Conservation (phyloP, 1,140 invertebrate species). For the Plectrocnemia conspersa region DNA sequence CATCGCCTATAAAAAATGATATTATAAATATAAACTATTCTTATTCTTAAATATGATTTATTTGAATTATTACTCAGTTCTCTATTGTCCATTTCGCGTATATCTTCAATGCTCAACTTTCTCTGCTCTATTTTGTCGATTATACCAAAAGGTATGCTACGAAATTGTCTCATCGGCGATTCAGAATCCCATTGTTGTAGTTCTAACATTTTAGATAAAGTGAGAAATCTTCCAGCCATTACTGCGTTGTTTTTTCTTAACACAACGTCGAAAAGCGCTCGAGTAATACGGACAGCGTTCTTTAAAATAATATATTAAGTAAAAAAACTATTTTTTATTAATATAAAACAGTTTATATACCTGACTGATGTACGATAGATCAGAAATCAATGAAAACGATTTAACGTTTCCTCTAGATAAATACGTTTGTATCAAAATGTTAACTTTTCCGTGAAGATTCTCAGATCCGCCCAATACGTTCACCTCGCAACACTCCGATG, state of each 20-base stretch:
- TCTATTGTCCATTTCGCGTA: slow-evolving; percentile 80
- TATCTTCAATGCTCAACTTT: slow-evolving; percentile 66
- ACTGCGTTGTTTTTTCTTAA: slow-evolving; percentile 84
- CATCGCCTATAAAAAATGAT: slow-evolving; percentile 54
- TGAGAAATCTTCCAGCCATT: slow-evolving; percentile 75
- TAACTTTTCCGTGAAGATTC: slow-evolving; percentile 93
- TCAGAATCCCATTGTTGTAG: slow-evolving; percentile 84
- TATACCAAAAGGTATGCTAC: slow-evolving; percentile 69
- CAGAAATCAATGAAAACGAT: slow-evolving; percentile 87
- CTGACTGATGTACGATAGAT: slow-evolving; percentile 89
- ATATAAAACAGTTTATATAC: slow-evolving; percentile 47
- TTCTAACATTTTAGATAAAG: slow-evolving; percentile 87
- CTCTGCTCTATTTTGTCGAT: slow-evolving; percentile 77
- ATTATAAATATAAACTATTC: slow-evolving; percentile 18
- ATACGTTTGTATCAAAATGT: slow-evolving; percentile 92
- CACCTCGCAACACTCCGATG: slow-evolving; percentile 68
- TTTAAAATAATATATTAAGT: slow-evolving; percentile 45
- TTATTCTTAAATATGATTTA: slow-evolving; percentile 15
- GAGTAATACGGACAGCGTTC: slow-evolving; percentile 85
- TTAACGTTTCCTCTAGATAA: slow-evolving; percentile 75
- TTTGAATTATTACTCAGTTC: slow-evolving; percentile 66
- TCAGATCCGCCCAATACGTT: slow-evolving; percentile 75
- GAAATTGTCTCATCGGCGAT: slow-evolving; percentile 83
- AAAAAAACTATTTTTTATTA: slow-evolving; percentile 10
- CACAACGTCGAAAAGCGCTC: slow-evolving; percentile 93